Evolutionary conservation across 2,797 vertebrate genomes (phyloP).

Genomic region (Psittacula echo): DNA sequence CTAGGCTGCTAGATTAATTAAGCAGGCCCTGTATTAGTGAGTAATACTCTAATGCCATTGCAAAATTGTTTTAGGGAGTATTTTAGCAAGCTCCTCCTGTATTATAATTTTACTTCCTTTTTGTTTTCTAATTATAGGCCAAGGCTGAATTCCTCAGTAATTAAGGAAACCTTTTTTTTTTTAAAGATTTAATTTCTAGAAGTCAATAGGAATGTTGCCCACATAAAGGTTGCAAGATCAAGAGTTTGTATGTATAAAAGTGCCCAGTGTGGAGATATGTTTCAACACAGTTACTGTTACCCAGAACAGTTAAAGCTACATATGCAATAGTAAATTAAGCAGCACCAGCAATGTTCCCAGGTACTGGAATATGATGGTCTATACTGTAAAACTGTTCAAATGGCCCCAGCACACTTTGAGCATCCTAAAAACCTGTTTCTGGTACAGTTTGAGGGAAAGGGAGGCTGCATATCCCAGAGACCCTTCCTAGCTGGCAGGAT

Average conservation of each 20-base stretch:
- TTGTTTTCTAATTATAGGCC: conserved; percentile 32
- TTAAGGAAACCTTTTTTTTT: not conserved
- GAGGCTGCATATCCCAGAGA: not conserved
- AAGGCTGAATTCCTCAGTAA: conserved; percentile 33
- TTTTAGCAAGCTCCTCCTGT: conserved; percentile 19
- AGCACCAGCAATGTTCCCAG: not conserved
- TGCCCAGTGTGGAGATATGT: not conserved
- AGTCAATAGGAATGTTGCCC: not conserved
- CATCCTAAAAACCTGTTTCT: not conserved
- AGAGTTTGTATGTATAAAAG: not conserved
- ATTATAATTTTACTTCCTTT: conserved; percentile 27
- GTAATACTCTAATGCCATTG: not conserved
- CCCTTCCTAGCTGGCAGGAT: not conserved
- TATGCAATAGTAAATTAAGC: not conserved
- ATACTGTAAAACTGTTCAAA: not conserved
- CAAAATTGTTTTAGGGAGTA: conserved; percentile 20
- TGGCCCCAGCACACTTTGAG: not conserved
- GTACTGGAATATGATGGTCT: not conserved
- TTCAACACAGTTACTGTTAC: not conserved
- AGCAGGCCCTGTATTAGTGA: not conserved
- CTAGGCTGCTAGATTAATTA: conserved; percentile 53
- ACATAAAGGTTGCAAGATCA: not conserved
- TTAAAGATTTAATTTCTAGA: not conserved
- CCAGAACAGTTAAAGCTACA: not conserved
- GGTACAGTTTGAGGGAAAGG: not conserved